phyloP scores from a whole-genome alignment of 2,797 vertebrate species.

The Somateria mollissima region DNA sequence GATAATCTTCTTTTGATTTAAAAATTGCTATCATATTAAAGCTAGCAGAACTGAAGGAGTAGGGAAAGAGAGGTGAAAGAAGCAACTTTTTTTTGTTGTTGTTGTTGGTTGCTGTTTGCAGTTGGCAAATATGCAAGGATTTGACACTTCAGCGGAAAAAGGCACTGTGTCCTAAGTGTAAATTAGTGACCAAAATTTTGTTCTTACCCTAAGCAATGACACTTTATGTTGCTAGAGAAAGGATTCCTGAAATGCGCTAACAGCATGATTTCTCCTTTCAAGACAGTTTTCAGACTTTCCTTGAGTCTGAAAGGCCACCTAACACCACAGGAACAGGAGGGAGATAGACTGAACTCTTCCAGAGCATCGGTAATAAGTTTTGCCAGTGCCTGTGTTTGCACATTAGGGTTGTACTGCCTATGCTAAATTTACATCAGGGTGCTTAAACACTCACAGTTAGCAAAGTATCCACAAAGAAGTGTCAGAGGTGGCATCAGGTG shows the following conservation, averaged over 20 bases:
- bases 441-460: too few species aligned
- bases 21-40: not conserved
- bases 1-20: not conserved
- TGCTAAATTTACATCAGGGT: not conserved
- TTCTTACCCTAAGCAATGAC: not conserved
- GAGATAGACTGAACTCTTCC: too few species aligned
- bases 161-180: not conserved
- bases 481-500: not conserved
- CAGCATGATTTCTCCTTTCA: not conserved
- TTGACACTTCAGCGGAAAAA: not conserved
- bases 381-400: not conserved
- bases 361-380: not conserved
- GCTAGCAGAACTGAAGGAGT: not conserved
- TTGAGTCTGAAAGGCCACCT: not conserved
- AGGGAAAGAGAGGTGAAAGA: not conserved
- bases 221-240: not conserved
- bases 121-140: not conserved
- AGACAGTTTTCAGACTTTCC: conserved; percentile 3
- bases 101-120: not conserved
- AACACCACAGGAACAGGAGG: not conserved
- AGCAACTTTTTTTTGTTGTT: not conserved
- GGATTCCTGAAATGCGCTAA: not conserved
- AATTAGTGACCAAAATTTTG: not conserved
- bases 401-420: not conserved
- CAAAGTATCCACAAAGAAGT: not conserved